Evolutionary conservation across 1,140 invertebrate species (phyloP), one percentile per base, ranked within the genome.

Genomic region (Polypedilum pembai): DNA sequence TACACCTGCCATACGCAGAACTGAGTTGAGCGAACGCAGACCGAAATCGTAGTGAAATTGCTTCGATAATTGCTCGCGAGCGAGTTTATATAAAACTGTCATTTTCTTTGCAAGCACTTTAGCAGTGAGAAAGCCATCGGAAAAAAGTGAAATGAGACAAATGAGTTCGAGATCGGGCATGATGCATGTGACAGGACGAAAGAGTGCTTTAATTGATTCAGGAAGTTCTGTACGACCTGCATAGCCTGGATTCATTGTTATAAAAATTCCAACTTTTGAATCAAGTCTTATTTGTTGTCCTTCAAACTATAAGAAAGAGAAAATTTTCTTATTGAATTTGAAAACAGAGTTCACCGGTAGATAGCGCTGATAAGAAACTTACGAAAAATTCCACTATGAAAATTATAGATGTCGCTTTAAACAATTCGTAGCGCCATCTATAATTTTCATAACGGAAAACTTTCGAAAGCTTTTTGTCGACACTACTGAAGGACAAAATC

Each of bases 31-130:
- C 8, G 93, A 93, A 75, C 94, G 85, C 74, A 96, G 80, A n/a
- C 94, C 94, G 88, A 95, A 97, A 79, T 97, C 94, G 80, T 97
- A 97, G 82, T 97, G 94, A 41, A 89, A 91, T 80, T 96, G 94
- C 81, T 95, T 95, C 7, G 94, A 95, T 41, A 97, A 83, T 80
- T 95, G 94, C 78, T 94, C 92, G 72, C 87, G 85, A 0, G 92
- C 91, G 72, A 96, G 82, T 79, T 91, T 91, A 80, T 96, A 96
- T 5, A 96, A 80, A 4, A 94, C 91, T 0, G 93, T 94, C 92
- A 96, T 95, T 79, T 97, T 97, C 80, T 95, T 96, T 0, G 94
- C 94, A 45, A 96, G 80, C 10, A 92, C 85, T 85, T 94, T 94
- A 1, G 93, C 93, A 41, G 90, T 87, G 0, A 93, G 82, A 81